Conservation (phyloP, 2,113 vertebrate genomes). For the Synchiropus splendidus region DNA sequence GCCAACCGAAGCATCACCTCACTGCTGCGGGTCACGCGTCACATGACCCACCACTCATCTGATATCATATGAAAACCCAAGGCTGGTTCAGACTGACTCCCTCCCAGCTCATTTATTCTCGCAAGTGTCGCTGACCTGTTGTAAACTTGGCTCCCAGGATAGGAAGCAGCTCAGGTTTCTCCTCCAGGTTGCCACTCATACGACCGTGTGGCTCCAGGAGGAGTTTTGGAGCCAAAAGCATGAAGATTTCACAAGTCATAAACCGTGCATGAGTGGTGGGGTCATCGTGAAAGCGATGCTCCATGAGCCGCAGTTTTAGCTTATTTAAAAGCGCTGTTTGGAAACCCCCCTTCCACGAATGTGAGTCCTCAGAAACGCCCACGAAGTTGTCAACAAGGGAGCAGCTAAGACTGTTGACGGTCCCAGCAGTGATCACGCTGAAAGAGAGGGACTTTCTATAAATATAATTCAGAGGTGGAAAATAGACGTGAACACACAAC, state of each 20-base stretch:
- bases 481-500: conserved; percentile 26
- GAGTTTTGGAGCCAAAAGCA: too few species aligned
- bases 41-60: too few species aligned
- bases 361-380: conserved; percentile 30
- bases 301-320: too few species aligned
- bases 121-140: conserved; percentile 14
- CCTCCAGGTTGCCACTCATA: conserved; percentile 5
- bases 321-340: conserved; percentile 3
- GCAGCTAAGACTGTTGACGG: conserved; percentile 38
- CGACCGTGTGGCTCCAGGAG: conserved; percentile 2
- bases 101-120: conserved; percentile 3
- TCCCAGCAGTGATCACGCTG: conserved; percentile 25
- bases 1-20: too few species aligned
- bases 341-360: conserved; percentile 30
- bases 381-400: conserved; percentile 38
- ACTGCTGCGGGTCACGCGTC: too few species aligned
- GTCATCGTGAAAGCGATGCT: too few species aligned
- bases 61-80: too few species aligned
- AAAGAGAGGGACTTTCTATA: conserved; percentile 52
- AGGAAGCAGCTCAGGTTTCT: conserved; percentile 31
- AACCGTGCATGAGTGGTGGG: too few species aligned
- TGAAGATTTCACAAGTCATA: too few species aligned
- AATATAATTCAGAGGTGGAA: conserved; percentile 51
- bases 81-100: not conserved
- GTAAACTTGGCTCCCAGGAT: conserved; percentile 33